These are phyloP conservation scores for Rhopalosiphum maidis DNA, from an alignment of 1,140 invertebrate genomes.

Conservation along the genomic window DNA sequence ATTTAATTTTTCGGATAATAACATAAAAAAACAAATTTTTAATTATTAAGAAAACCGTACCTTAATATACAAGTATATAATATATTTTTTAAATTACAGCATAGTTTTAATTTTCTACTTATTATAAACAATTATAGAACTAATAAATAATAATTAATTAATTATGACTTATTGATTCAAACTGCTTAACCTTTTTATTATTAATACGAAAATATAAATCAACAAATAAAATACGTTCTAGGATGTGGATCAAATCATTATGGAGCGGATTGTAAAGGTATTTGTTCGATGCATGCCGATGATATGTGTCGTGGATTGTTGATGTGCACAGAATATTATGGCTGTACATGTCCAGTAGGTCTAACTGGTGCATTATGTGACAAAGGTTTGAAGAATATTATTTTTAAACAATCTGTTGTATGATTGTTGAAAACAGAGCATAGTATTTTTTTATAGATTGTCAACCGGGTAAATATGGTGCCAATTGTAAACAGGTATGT, in stretches of 20 bases:
- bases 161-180: no score
- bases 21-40: no score
- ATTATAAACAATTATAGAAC: no score
- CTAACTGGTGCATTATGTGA: neutral
- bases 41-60: no score
- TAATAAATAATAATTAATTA: no score
- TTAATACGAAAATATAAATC: neutral
- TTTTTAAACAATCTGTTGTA: neutral
- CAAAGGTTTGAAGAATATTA: neutral
- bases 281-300: neutral
- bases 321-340: neutral
- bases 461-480: neutral
- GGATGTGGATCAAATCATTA: constrained; percentile 3
- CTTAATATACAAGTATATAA: no score
- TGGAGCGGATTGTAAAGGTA: neutral
- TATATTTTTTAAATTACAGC: no score
- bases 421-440: no score
- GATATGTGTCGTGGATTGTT: neutral
- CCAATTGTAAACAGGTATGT: neutral
- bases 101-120: no score
- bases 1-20: no score
- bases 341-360: neutral
- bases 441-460: constrained; percentile 3
- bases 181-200: neutral
- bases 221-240: neutral